phyloP scores from a whole-genome alignment of 2,113 vertebrate genomes.

The Gavia stellata region DNA sequence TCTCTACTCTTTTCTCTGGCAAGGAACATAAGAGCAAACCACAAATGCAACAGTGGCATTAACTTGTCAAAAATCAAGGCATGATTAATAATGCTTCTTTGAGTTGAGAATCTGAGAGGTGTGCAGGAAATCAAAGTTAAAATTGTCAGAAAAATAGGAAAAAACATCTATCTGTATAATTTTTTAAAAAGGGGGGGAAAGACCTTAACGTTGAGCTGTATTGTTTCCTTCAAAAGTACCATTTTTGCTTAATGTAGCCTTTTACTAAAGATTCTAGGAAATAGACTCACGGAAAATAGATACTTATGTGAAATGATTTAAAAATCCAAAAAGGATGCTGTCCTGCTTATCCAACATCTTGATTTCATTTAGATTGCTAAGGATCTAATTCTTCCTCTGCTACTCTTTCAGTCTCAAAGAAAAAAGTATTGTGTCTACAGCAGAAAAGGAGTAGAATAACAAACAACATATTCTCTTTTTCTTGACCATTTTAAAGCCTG shows the following conservation, averaged over 20 bases:
- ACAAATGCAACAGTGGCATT: not conserved
- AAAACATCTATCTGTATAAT: not conserved
- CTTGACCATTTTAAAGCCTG: not conserved
- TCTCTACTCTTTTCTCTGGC: not conserved
- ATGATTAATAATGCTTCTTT: not conserved
- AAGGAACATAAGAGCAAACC: not conserved
- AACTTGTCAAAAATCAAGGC: not conserved
- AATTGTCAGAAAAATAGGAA: not conserved
- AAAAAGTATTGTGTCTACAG: not conserved
- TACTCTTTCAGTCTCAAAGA: not conserved
- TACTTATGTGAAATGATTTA: not conserved
- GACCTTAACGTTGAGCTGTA: not conserved
- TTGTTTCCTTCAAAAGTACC: not conserved
- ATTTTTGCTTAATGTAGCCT: not conserved
- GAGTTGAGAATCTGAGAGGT: not conserved
- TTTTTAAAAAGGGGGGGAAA: not conserved
- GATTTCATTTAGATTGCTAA: not conserved
- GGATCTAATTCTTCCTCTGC: not conserved
- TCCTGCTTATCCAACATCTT: not conserved
- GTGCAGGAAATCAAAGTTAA: not conserved
- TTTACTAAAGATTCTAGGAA: not conserved
- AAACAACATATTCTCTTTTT: not conserved
- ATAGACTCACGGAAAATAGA: not conserved
- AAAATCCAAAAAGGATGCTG: not conserved
- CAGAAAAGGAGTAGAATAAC: not conserved